Evolutionary conservation across 2,888 invertebrate species (phyloP), one percentile per base, ranked within the genome.

Genomic region (Notodonta dromedarius): DNA sequence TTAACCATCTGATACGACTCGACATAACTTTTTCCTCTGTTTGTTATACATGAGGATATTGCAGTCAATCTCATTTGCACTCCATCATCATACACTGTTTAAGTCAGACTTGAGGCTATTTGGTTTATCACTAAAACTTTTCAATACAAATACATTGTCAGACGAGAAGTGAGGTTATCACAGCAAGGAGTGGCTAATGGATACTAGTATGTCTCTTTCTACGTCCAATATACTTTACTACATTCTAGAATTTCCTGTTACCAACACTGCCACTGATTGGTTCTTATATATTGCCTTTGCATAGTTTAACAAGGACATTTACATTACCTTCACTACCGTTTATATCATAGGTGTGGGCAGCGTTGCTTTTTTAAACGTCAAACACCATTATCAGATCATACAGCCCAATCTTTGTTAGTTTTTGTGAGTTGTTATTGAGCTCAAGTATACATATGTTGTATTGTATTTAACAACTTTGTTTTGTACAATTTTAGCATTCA

Each of bases 271-370:
- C 13, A 7, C 32, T 52, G 32, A 24, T 32, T 32, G 52, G 12
- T 52, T 35, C 24, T 52, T 11, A 7, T 52, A 24, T 48, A 48
- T 24, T 51, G 6, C 4, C n/a, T 24, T 51, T 51, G 51, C 24
- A 51, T 52, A 52, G 32, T 52, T 32, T 32, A 52, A 52, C 52
- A 52, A 24, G 52, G 52, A 52, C 52, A 52, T 32, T 32, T 12
- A 13, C 11, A 16, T 48, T 48, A 50, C 52, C 52, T 52, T 52
- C 52, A 52, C 24, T 52, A 52, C 52, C 13, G 32, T 52, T 6
- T 50, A 16, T 16, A 35, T 12, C 4, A 32, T 13, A 52, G 52
- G 52, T 32, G 32, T 16, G 50, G 16, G 16, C 50, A 32, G 32
- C 52, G 13, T 32, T 24, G 32, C 2, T 52, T 52, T 52, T 52